Evolutionary conservation across 1,140 invertebrate species (phyloP).

Genomic region (Ridgeia piscesae): DNA sequence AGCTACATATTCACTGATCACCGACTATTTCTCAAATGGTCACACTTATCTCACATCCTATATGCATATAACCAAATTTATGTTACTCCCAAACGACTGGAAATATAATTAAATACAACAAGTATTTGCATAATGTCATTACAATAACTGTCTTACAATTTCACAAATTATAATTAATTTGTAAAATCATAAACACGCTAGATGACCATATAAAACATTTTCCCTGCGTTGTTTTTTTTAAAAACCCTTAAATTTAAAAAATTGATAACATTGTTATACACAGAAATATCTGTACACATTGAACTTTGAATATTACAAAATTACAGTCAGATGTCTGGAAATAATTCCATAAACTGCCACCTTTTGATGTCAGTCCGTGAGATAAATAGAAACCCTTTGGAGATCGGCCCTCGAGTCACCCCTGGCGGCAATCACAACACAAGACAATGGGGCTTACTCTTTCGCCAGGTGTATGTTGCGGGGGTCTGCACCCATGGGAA

Average conservation of each 20-base stretch:
- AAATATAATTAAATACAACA: background rate
- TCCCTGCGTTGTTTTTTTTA: too few relatives aligned
- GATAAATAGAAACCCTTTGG: too few relatives aligned
- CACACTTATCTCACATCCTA: background rate
- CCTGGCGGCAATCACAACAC: background rate
- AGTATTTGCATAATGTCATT: background rate
- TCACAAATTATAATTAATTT: too few relatives aligned
- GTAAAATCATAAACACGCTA: too few relatives aligned
- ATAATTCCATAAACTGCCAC: too few relatives aligned
- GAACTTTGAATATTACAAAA: background rate
- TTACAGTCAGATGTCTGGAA: background rate
- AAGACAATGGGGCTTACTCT: slow-evolving; percentile 55
- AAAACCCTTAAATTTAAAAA: too few relatives aligned
- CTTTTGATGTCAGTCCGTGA: too few relatives aligned
- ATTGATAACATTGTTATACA: too few relatives aligned
- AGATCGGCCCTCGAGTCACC: too few relatives aligned
- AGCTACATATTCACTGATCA: background rate
- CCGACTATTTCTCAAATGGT: background rate
- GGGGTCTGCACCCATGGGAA: slow-evolving; percentile 69
- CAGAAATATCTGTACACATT: background rate
- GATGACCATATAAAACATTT: too few relatives aligned
- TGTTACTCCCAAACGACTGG: background rate
- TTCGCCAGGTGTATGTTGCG: slow-evolving; percentile 58
- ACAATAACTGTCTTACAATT: background rate
- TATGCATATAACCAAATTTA: background rate